These are phyloP conservation scores for Perithous albicinctus DNA, from an alignment of 2,888 invertebrate genomes.

Conservation along the genomic window DNA sequence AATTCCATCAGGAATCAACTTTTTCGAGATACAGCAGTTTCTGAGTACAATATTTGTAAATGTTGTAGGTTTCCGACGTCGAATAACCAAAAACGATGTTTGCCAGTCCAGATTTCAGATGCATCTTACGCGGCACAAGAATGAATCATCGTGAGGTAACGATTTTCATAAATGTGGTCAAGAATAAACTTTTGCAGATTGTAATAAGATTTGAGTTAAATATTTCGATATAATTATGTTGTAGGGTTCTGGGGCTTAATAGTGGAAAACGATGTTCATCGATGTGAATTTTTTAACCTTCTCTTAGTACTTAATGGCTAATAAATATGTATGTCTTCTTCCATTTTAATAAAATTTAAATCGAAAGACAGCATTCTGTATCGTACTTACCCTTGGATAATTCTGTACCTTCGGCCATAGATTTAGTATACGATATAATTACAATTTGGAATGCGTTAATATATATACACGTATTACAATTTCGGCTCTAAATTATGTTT, in stretches of 20 bases:
- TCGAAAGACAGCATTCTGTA: background rate
- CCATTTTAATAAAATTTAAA: background rate
- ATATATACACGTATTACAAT: background rate
- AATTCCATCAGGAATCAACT: background rate
- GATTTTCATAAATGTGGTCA: background rate
- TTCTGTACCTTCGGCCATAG: background rate
- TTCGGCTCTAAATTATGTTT: background rate
- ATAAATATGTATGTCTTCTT: background rate
- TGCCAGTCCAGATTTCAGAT: background rate
- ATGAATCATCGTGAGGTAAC: background rate
- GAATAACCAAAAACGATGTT: background rate
- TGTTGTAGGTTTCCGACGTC: constrained; percentile 4
- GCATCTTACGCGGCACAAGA: background rate
- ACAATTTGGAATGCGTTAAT: background rate
- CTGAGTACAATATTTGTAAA: background rate
- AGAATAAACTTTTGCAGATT: background rate
- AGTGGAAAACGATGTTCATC: background rate
- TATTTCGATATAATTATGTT: background rate
- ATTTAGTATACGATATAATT: background rate
- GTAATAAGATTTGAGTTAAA: background rate
- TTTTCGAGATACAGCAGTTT: background rate
- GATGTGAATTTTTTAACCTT: background rate
- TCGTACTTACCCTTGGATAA: background rate
- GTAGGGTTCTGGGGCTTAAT: background rate
- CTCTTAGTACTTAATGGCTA: background rate